Evolutionary conservation across 2,888 invertebrate species (phyloP).

Genomic region (Rhaphigaster nebulosa): DNA sequence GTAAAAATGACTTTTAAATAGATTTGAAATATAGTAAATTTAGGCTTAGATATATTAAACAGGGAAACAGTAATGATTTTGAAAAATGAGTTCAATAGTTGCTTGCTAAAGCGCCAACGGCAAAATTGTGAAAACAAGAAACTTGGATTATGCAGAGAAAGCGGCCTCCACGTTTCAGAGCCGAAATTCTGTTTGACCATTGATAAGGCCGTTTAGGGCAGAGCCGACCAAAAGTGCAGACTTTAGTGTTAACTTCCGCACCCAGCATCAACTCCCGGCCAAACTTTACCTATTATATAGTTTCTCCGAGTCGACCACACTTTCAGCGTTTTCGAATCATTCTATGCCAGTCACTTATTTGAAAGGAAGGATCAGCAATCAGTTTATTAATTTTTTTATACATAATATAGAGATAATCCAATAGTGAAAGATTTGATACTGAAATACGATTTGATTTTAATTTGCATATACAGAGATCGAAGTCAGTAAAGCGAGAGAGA

Average conservation of each 20-base stretch:
- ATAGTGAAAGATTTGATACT: too few relatives aligned
- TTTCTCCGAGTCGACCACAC: not conserved
- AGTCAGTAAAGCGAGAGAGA: too few relatives aligned
- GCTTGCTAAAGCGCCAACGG: not conserved
- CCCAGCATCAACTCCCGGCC: not conserved
- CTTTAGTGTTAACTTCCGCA: conserved; percentile 32
- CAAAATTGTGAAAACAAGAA: not conserved
- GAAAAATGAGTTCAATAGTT: not conserved
- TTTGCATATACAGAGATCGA: too few relatives aligned
- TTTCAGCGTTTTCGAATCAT: not conserved
- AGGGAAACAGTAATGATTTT: not conserved
- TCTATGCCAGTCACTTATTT: not conserved
- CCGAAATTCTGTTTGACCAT: not conserved
- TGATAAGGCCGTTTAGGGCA: not conserved
- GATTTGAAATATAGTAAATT: not conserved
- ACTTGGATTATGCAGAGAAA: conserved; percentile 1
- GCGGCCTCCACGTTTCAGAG: not conserved
- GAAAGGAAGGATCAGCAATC: not conserved
- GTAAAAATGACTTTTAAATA: too few relatives aligned
- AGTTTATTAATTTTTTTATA: not conserved
- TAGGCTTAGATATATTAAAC: not conserved
- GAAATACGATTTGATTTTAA: too few relatives aligned
- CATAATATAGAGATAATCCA: too few relatives aligned
- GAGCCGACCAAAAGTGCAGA: not conserved
- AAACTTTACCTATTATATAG: conserved; percentile 10